Percentiles rank a stretch among this genome's conserved stretches.
These are phyloP conservation scores for Forbesichthys papilliferus DNA, from an alignment of 2,113 vertebrate species.

Conservation along the genomic window DNA sequence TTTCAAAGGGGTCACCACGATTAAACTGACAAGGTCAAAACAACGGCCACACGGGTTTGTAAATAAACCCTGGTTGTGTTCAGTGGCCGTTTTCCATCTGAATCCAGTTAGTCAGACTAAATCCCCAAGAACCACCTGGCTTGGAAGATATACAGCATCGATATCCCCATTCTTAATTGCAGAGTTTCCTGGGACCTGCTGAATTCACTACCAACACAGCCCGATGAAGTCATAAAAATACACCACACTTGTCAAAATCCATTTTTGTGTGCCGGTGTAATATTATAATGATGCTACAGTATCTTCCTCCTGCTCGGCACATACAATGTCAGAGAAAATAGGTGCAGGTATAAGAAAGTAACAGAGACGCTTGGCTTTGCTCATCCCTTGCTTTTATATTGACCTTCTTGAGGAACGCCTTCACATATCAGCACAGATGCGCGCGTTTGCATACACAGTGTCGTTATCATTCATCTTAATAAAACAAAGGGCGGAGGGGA, in stretches of 20 bases:
- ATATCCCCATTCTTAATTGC: slow-evolving; percentile 50
- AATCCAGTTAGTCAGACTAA: slow-evolving; percentile 58
- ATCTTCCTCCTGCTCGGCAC: slow-evolving; percentile 34
- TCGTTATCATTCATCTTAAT: slow-evolving; percentile 74
- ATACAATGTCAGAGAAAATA: slow-evolving; percentile 35
- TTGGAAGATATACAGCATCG: slow-evolving; percentile 25
- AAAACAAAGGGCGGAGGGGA: slow-evolving; percentile 63
- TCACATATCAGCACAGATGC: slow-evolving; percentile 56
- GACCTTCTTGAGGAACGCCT: slow-evolving; percentile 67
- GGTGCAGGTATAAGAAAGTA: slow-evolving; percentile 44
- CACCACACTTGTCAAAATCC: slow-evolving; percentile 26
- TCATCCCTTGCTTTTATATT: slow-evolving; percentile 50
- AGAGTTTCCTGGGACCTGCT: slow-evolving; percentile 51
- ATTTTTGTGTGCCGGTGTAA: slow-evolving; percentile 13
- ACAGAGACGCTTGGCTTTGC: slow-evolving; percentile 53
- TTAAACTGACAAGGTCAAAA: slow-evolving; percentile 41
- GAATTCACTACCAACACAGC: slow-evolving; percentile 23
- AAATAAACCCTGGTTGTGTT: slow-evolving; percentile 40
- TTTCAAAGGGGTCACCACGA: slow-evolving; percentile 30
- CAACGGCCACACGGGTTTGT: slow-evolving; percentile 23
- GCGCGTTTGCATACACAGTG: slow-evolving; percentile 43
- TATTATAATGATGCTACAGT: slow-evolving; percentile 44
- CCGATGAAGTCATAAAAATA: slow-evolving; percentile 59
- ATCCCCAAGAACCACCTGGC: slow-evolving; percentile 33
- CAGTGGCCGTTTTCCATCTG: slow-evolving; percentile 38